Percentiles rank a stretch among this genome's conserved stretches.
phyloP scores from a whole-genome alignment of 2,113 vertebrate species.

The Theropithecus gelada region DNA sequence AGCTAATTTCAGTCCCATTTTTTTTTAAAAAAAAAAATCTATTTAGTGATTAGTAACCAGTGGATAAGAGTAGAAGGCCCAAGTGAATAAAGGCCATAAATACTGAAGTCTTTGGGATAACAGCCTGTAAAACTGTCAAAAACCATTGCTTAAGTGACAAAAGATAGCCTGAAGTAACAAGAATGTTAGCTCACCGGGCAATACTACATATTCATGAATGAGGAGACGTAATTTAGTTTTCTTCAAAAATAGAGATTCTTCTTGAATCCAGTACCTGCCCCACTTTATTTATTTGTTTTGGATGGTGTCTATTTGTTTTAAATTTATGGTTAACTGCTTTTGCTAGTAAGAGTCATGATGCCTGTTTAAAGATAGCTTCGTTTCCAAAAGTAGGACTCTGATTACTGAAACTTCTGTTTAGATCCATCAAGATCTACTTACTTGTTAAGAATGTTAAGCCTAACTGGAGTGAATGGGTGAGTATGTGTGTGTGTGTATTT shows the following conservation, averaged over 20 bases:
- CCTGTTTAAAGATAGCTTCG: slow-evolving; percentile 62
- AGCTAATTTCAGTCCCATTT: slow-evolving; percentile 79
- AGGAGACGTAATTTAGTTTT: slow-evolving; percentile 65
- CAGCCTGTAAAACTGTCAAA: slow-evolving; percentile 86
- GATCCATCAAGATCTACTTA: slow-evolving; percentile 61
- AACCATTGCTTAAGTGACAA: slow-evolving; percentile 80
- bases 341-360: background rate
- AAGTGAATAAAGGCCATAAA: slow-evolving; percentile 81
- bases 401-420: slow-evolving; percentile 60
- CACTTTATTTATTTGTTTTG: slow-evolving; percentile 58
- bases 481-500: background rate
- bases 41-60: slow-evolving; percentile 77
- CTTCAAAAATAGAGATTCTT: slow-evolving; percentile 64
- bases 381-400: slow-evolving; percentile 64
- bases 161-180: slow-evolving; percentile 75
- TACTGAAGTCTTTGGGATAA: slow-evolving; percentile 80
- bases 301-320: slow-evolving; percentile 38
- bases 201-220: slow-evolving; percentile 61
- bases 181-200: slow-evolving; percentile 26
- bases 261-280: slow-evolving; percentile 55
- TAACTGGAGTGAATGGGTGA: slow-evolving; percentile 17
- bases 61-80: slow-evolving; percentile 76
- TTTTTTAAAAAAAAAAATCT: no score
- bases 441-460: slow-evolving; percentile 61
- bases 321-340: slow-evolving; percentile 48